Base-by-base conservation (phyloP, 2,113 vertebrate species). In the Pterocles orientalis region DNA sequence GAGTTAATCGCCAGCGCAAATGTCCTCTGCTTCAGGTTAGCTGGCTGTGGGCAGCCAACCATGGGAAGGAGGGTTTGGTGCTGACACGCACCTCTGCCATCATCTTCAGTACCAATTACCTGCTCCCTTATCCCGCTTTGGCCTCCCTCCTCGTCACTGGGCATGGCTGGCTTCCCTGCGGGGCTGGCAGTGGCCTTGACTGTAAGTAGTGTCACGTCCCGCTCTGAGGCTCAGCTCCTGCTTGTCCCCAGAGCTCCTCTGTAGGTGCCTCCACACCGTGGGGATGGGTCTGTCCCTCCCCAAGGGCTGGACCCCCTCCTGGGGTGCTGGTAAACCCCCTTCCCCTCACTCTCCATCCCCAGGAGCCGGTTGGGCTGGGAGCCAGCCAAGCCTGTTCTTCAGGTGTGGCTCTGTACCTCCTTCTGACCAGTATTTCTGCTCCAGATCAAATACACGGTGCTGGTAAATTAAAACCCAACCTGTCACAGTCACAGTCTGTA, bases 211-310 rank as follows among this genome's bases (percentile, higher is more conserved):
- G 43, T 75, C 64, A 15, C 3, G 2, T 82, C 60, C 64, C 0
- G 0, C 24, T 34, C 66, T 54, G 54, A 34, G 10, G 18, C 31
- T 80, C 2, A 2, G 23, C 18, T 19, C 10, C 58, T 2, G 0
- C 69, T 60, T 34, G 48, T 61, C 54, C 62, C 28, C 1, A 21
- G 20, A 80, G 18, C 43, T 25, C 26, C 66, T 34, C 21, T 10
- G 0, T 18, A 21, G 0, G 7, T 28, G 45, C 4, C 23, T 62
- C 39, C 50, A 7, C 9, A 2, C 8, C 0, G 0, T 16, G 54
- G 41, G 50, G 26, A 29, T 41, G 18, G 14, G 10, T 33, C 24
- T 10, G 41, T 10, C 50, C 60, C 39, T 80, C 28, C 20, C 43
- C 0, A 0, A 29, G 43, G 53, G 36, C 4, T 26, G 45, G 54